phyloP scores from a whole-genome alignment of 2,113 vertebrate species.

The Reinhardtius hippoglossoides region DNA sequence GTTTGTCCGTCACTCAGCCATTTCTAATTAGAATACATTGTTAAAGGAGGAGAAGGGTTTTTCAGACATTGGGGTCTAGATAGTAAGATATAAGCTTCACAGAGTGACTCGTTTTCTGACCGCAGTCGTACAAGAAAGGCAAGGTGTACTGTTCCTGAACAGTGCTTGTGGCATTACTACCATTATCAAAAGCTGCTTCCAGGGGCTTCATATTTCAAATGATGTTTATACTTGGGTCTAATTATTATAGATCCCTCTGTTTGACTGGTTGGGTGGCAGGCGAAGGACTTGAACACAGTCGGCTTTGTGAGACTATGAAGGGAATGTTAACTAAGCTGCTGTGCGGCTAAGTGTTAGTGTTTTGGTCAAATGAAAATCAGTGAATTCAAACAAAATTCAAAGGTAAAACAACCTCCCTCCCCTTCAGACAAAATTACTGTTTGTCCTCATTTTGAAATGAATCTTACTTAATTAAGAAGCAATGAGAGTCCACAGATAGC shows the following conservation, averaged over 20 bases:
- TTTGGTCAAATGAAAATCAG: slow-evolving; percentile 33
- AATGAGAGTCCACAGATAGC: slow-evolving; percentile 85
- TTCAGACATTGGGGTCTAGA: slow-evolving; percentile 1
- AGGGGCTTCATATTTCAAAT: slow-evolving; percentile 8
- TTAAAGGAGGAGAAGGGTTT: slow-evolving; percentile 57
- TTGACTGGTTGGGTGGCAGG: slow-evolving; percentile 7
- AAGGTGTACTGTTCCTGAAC: slow-evolving; percentile 53
- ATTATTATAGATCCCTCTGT: slow-evolving; percentile 4
- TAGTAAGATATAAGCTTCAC: background rate
- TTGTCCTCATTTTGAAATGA: slow-evolving; percentile 80
- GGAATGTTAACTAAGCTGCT: slow-evolving; percentile 12
- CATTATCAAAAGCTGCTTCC: background rate
- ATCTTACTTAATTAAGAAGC: slow-evolving; percentile 86
- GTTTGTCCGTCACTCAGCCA: slow-evolving; percentile 61
- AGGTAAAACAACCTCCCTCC: slow-evolving; percentile 32
- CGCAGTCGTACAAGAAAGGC: slow-evolving; percentile 40
- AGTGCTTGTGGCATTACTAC: slow-evolving; percentile 30
- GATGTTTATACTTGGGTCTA: slow-evolving; percentile 1
- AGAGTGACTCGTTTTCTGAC: slow-evolving; percentile 23
- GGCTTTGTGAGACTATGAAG: slow-evolving; percentile 8
- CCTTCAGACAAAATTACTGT: slow-evolving; percentile 56
- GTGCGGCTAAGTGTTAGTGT: background rate
- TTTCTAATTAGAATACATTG: slow-evolving; percentile 73
- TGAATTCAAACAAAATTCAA: slow-evolving; percentile 37
- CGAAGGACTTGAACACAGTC: background rate